Evolutionary conservation across 2,888 invertebrate genomes (phyloP).

Genomic region (Drosophila anceps): DNA sequence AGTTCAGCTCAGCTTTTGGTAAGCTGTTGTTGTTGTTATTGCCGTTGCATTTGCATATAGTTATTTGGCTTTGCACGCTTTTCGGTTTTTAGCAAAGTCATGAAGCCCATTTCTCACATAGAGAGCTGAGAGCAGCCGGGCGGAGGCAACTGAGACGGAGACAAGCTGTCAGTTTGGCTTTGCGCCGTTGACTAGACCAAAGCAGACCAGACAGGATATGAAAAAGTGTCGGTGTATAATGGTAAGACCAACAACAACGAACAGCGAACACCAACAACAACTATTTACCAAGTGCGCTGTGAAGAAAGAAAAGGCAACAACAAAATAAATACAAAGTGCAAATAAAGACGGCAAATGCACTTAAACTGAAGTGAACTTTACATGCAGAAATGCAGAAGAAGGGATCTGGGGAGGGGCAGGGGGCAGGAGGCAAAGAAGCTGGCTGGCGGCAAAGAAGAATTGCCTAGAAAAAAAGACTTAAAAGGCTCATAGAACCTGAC

Average conservation of each 20-base stretch:
- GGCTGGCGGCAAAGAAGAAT: constrained; percentile 25
- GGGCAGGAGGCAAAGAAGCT: neutral
- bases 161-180: constrained; percentile 69
- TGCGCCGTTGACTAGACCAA: constrained; percentile 59
- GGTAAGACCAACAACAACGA: constrained; percentile 60
- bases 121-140: neutral
- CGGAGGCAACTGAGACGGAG: constrained; percentile 23
- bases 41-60: constrained; percentile 57
- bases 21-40: constrained; percentile 53
- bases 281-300: constrained; percentile 45
- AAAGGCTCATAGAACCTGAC: constrained; percentile 54
- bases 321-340: constrained; percentile 70
- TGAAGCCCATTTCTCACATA: constrained; percentile 73
- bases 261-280: constrained; percentile 45
- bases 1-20: constrained; percentile 27
- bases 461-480: constrained; percentile 41
- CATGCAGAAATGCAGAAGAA: constrained; percentile 26
- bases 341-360: constrained; percentile 78
- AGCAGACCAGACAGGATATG: constrained; percentile 76
- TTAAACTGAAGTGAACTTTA: constrained; percentile 79
- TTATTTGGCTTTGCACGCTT: constrained; percentile 70
- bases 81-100: constrained; percentile 76
- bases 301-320: constrained; percentile 46
- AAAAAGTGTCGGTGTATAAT: constrained; percentile 79
- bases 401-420: neutral